Evolutionary conservation across 2,888 invertebrate genomes (phyloP), one percentile per base, ranked within the genome.

Genomic region (Papilio demoleus): DNA sequence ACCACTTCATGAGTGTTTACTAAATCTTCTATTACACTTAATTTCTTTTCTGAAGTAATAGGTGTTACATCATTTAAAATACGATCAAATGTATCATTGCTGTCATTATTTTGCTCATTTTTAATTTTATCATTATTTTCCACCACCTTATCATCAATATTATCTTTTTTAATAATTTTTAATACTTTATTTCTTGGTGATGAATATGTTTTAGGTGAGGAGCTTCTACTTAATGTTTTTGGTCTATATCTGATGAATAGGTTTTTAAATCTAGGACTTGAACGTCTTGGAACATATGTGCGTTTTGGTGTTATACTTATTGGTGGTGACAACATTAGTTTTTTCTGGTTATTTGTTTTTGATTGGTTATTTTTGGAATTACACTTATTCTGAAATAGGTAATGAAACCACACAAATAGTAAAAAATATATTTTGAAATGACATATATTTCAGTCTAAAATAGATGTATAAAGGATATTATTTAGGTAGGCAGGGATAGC

Each of bases 141-240:
- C 9, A 17, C 27, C 1, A 17, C 1, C n/a, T 27, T 56, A 4
- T n/a, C 17, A 9, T 56, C 17, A 31, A 4, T 6, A 31, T 31
- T 31, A 31, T 31, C 6, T 31, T 31, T 4, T 12, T 27, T 56
- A 4, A 27, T 31, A 8, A 31, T 31, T 11, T 17, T 31, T 56
- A 17, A 4, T 27, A 4, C 31, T 22, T 22, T 47, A 47, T 47
- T 22, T 47, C 12, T 56, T 17, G 53, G 31, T 17, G 53, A 31
- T n/a, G 17, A 56, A 56, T 56, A 56, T 56, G 53, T 56, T 56
- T 17, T 56, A n/a, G 53, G 53, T 56, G 31, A 31, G 2, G 9
- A 17, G 11, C 17, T 56, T 17, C 53, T 31, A 27, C 53, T 9
- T 1, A 56, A n/a, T n/a, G 31, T 56, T 56, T 56, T 31, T 4